A percentile compares a stretch with the other conserved stretches of the same genome.
phyloP scores from a whole-genome alignment of 2,888 invertebrate species.

The Nephrotoma flavescens region DNA sequence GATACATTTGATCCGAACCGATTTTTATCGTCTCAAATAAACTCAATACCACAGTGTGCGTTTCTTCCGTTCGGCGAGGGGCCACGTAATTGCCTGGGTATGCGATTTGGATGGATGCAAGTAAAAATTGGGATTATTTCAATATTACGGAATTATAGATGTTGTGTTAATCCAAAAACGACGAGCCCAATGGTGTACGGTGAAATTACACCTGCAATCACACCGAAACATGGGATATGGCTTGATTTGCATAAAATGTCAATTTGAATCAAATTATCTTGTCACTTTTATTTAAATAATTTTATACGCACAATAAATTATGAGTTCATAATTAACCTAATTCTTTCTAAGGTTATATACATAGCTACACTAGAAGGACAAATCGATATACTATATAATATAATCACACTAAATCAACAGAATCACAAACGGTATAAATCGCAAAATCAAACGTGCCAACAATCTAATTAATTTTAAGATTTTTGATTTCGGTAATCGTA shows the following conservation, averaged over 20 bases:
- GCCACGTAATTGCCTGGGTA: constrained; percentile 12
- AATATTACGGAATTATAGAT: neutral
- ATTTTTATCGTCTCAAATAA: constrained; percentile 1
- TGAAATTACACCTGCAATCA: neutral
- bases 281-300: neutral
- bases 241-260: neutral
- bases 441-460: neutral
- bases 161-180: neutral
- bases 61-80: constrained; percentile 12
- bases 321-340: too few species aligned
- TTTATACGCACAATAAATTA: too few species aligned
- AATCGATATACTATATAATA: too few species aligned
- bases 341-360: too few species aligned
- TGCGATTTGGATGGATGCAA: constrained; percentile 12
- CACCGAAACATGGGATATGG: neutral
- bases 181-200: neutral
- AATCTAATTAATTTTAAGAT: neutral
- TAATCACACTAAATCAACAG: too few species aligned
- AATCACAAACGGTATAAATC: too few species aligned
- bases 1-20: constrained; percentile 6
- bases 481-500: neutral
- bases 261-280: neutral
- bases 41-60: neutral
- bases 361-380: too few species aligned
- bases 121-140: neutral